Evolutionary conservation across 1,140 invertebrate genomes (phyloP), one percentile per base, ranked within the genome.

Genomic region (Pseudachorutes palmiensis): DNA sequence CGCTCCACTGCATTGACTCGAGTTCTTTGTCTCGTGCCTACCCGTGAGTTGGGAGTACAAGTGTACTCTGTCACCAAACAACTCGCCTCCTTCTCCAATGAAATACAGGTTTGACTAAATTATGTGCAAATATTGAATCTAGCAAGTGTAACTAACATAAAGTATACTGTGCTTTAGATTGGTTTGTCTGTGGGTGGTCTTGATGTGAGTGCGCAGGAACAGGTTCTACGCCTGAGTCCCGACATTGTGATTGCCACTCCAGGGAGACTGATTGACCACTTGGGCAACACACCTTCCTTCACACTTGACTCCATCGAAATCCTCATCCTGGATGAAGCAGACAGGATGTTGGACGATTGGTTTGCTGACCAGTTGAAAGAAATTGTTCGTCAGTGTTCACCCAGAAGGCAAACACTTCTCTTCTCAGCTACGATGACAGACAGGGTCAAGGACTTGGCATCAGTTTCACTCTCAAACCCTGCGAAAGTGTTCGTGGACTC

Each of bases 381-480:
- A 80, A 92, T 98, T 74, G 86, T 94, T 36, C 86, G 87, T 33
- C 88, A 94, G 70, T 98, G 96, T 79, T 84, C 91, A 1, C 83
- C 86, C 48, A 94, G 87, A n/a, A 82, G 94, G n/a, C 95, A 98
- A 79, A 98, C 94, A 0, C 90, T 99, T 83, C 79, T 99, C 24
- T 98, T 98, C 80, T 98, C 96, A 1, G 97, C 97, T 16, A 99
- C 97, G 1, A 98, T 99, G 94, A 97, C 93, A 2, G 94, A 98
- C 59, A 86, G 92, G 79, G 94, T 98, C 0, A 88, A 93, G 79
- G 92, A 97, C 80, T 81, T 99, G 51, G 93, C 92, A 0, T 83
- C 91, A 1, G 88, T 98, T 0, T 97, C 94, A 0, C 80, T 98
- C 2, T 86, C 88, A 55, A 89, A 92, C 69, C 96, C 97, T 0